Evolutionary conservation across 2,797 vertebrate species (phyloP).

Genomic region (Furcifer pardalis): DNA sequence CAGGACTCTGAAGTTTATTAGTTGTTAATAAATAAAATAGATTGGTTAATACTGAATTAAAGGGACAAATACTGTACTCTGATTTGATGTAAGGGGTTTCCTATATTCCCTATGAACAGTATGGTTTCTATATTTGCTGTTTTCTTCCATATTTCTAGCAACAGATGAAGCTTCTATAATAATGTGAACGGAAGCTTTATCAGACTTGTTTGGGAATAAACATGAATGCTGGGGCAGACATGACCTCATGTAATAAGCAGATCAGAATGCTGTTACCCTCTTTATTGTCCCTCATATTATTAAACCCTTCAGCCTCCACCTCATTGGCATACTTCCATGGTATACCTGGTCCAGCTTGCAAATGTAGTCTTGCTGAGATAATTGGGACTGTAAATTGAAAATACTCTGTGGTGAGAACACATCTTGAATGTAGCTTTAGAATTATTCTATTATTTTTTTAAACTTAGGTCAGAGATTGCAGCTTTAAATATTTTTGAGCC

Average conservation of each 20-base stretch:
- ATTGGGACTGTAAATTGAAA: background rate
- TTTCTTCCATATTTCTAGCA: background rate
- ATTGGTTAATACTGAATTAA: background rate
- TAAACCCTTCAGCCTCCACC: background rate
- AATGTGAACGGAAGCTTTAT: background rate
- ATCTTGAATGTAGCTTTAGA: background rate
- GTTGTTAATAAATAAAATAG: background rate
- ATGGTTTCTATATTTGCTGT: background rate
- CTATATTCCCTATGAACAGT: too few species aligned
- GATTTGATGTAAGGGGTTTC: too few species aligned
- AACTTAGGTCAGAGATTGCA: background rate
- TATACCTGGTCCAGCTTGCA: background rate
- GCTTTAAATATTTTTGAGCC: conserved; percentile 20
- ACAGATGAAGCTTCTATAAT: background rate
- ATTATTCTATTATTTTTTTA: conserved; percentile 2
- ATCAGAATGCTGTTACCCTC: background rate
- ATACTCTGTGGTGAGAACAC: background rate
- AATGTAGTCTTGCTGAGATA: background rate
- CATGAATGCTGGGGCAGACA: background rate
- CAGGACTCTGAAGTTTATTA: background rate
- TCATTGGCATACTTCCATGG: background rate
- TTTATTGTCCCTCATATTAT: background rate
- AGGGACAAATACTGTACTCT: background rate
- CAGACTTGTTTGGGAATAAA: background rate
- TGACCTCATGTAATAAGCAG: background rate